Base-by-base conservation (phyloP, 2,113 vertebrate genomes). In the Artemisiospiza belli region DNA sequence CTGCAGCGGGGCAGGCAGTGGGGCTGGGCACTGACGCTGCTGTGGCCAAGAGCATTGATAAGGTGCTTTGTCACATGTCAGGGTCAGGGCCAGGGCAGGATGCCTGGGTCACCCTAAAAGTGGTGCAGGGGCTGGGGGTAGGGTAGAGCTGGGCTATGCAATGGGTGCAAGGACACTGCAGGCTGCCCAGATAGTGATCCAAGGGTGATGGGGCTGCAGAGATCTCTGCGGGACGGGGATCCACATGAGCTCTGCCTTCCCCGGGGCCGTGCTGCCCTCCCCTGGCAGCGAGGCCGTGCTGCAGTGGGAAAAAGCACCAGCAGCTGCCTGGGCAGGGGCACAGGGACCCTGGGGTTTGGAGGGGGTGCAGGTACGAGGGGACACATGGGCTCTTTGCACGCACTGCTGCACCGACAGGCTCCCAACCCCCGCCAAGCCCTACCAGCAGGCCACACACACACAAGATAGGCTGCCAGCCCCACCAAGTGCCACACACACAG, bases 241-340 rank as follows among this genome's bases (percentile, higher is more conserved):
- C 14, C 11, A 14, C 30, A 4, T 9, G 49, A 55, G 21, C 15
- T 33, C 3, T 15, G 10, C 28, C 30, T 62, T 85, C 15, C 11
- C 35, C 22, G 2, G 49, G 20, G 22, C 83, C 27, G 49, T 95
- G 92, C 94, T 96, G 95, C 94, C 94, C 84, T 35, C 94, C 35
- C 16, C 30, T 22, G 95, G 94, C 46, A 15, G 87, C 24, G 7
- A 19, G 44, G 37, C 73, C 2, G 15, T 5, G 16, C 54, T 96
- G 84, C 95, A 96, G 67, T 41, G 2, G 24, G 43, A 57, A 14
- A 51, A 33, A 23, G 19, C 39, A 3, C 16, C 74, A 6, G 46
- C 28, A 49, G 28, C 3, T 35, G 46, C 39, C 39, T 1, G 3
- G 20, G 62, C 63, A 39, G 68, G 2, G 19, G 9, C 27, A 7